Evolutionary conservation across 1,140 invertebrate genomes (phyloP).

Genomic region (Brachionus manjavacas): DNA sequence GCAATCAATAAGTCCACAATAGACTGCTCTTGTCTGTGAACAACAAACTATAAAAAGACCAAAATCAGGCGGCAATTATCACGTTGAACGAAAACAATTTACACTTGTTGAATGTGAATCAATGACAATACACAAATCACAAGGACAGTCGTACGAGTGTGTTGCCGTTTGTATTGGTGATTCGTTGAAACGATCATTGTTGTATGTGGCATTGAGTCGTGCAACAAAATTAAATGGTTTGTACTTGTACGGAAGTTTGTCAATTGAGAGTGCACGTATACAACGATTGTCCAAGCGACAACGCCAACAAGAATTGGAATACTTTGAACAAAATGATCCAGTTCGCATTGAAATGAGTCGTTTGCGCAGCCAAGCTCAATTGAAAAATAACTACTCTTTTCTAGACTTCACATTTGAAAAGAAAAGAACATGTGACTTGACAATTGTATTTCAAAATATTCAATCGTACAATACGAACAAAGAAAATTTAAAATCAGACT

Average conservation of each 20-base stretch:
- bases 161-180: background rate
- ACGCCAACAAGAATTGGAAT: background rate
- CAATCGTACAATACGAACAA: background rate
- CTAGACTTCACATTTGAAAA: background rate
- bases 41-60: background rate
- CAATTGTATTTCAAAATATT: background rate
- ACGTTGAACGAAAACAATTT: background rate
- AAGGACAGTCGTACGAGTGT: background rate
- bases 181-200: background rate
- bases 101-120: background rate
- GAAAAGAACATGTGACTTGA: background rate
- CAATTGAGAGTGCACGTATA: background rate
- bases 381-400: background rate
- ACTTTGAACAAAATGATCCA: background rate
- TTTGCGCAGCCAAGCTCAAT: background rate
- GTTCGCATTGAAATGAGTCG: background rate
- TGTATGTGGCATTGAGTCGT: background rate
- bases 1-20: background rate
- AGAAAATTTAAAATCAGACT: background rate
- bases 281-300: background rate
- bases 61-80: background rate
- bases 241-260: background rate
- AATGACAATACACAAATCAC: conserved; percentile 30
- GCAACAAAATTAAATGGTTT: background rate
- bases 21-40: background rate